Evolutionary conservation across 2,797 vertebrate genomes (phyloP).

Genomic region (Oophaga sylvatica): DNA sequence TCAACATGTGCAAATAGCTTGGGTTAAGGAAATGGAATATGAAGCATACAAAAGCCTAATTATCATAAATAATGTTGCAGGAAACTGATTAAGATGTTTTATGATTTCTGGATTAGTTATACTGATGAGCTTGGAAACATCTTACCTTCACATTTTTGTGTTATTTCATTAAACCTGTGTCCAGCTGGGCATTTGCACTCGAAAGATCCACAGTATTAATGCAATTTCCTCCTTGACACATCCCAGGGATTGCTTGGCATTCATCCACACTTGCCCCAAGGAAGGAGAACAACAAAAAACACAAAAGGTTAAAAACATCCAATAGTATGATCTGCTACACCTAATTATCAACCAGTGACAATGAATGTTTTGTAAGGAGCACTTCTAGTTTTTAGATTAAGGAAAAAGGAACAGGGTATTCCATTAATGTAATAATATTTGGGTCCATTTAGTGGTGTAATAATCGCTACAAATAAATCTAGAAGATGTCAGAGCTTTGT

Average conservation of each 20-base stretch:
- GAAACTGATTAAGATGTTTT: background rate
- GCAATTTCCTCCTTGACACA: slow-evolving; percentile 98
- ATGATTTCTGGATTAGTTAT: background rate
- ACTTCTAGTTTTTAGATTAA: background rate
- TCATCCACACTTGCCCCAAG: slow-evolving; percentile 92
- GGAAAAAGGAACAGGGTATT: background rate
- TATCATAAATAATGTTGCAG: background rate
- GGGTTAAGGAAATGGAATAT: slow-evolving; percentile 18
- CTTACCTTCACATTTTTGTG: slow-evolving; percentile 98
- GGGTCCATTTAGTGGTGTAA: background rate
- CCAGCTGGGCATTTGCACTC: slow-evolving; percentile 98
- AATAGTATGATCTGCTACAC: slow-evolving; percentile 37
- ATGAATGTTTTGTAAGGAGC: slow-evolving; percentile 19
- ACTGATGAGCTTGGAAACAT: slow-evolving; percentile 56
- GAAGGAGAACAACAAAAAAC: slow-evolving; percentile 40
- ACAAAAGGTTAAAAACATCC: slow-evolving; percentile 63
- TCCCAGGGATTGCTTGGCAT: slow-evolving; percentile 98
- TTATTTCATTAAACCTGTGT: slow-evolving; percentile 95
- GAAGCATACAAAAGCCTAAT: background rate
- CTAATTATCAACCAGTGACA: slow-evolving; percentile 34
- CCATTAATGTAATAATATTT: background rate
- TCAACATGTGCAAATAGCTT: slow-evolving; percentile 9
- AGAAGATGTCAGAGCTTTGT: background rate
- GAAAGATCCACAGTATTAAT: slow-evolving; percentile 98
- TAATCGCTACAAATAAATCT: background rate